Base-by-base conservation (phyloP, 2,113 vertebrate species). In the Oostethus manadensis region DNA sequence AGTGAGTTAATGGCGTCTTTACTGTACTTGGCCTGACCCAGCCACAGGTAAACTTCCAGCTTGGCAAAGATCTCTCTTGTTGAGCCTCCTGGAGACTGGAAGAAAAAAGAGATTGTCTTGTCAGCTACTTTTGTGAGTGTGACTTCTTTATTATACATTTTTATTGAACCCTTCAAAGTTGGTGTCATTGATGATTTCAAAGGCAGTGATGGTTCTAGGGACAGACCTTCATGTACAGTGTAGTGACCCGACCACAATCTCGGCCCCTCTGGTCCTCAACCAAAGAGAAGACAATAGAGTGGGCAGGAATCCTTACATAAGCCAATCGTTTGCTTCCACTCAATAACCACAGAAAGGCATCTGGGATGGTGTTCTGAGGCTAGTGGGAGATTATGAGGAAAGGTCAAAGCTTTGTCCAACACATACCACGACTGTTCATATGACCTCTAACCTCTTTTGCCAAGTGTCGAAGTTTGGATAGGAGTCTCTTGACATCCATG, bases 41-140 rank as follows among this genome's bases (percentile, higher is more conserved):
- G 89, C 94, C 97, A 96, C 84, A 98, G 76, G 68, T 95, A 95
- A 45, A 94, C 81, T 84, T 98, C 95, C 56, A 97, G 78, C 73
- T 98, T 97, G 29, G 92, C 93, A 77, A 91, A 96, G 72, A 95
- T 87, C 75, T 94, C 91, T 7, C 91, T 91, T 1, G 87, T 73
- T 33, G 89, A 75, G 35, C 88, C 83, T 48, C 90, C 92, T 4
- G 93, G 93, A 17, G 89, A 84, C 92, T 93, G 60, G 1, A 66
- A 11, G 58, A 11, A 38, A 65, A 10, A 45, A 51, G 8, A 56
- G 50, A 17, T 16, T 14, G 15, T 17, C 23, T 33, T 33, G 23
- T 26, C 23, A 26, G 23, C 23, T 26, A 26, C 3, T 5, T 26
- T 26, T 26, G 23, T 26, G 23, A 7, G 29, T 33, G 29, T 33